A percentile compares a stretch with the other conserved stretches of the same genome.
Evolutionary conservation across 1,140 invertebrate species (phyloP).

Genomic region (Brachionus asplanchnoidis): DNA sequence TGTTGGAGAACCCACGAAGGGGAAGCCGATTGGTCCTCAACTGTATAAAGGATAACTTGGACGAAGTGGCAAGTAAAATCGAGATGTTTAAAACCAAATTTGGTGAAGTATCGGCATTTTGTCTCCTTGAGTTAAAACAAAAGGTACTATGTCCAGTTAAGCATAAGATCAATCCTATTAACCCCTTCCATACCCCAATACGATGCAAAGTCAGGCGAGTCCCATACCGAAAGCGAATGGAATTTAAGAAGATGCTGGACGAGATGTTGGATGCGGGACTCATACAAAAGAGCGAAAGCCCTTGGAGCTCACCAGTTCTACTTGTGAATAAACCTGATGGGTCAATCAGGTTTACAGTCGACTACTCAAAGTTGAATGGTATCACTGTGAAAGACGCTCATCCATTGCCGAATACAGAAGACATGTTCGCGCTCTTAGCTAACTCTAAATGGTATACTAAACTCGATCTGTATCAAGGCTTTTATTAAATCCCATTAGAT

Average conservation of each 20-base stretch:
- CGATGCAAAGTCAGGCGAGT: too few relatives aligned
- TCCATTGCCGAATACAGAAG: not conserved
- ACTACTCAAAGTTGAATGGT: not conserved
- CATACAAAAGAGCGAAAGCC: not conserved
- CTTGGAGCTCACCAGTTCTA: not conserved
- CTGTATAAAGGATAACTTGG: not conserved
- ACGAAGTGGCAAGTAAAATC: not conserved
- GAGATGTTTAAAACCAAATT: not conserved
- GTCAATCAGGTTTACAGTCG: not conserved
- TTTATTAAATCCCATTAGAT: not conserved
- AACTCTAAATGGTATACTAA: too few relatives aligned
- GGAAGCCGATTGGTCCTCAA: too few relatives aligned
- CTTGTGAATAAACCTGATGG: not conserved
- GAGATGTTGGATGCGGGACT: slow-evolving; percentile 40
- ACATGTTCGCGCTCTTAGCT: too few relatives aligned
- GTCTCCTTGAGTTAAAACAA: not conserved
- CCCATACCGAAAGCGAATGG: not conserved
- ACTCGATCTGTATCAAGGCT: too few relatives aligned
- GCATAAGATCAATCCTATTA: too few relatives aligned
- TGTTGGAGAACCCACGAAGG: too few relatives aligned
- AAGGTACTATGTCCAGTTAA: not conserved
- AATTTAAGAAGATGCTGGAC: not conserved
- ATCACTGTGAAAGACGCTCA: not conserved
- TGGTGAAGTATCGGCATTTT: not conserved
- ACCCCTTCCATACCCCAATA: too few relatives aligned